phyloP scores from a whole-genome alignment of 2,888 invertebrate genomes.

The Coenonympha glycerion region DNA sequence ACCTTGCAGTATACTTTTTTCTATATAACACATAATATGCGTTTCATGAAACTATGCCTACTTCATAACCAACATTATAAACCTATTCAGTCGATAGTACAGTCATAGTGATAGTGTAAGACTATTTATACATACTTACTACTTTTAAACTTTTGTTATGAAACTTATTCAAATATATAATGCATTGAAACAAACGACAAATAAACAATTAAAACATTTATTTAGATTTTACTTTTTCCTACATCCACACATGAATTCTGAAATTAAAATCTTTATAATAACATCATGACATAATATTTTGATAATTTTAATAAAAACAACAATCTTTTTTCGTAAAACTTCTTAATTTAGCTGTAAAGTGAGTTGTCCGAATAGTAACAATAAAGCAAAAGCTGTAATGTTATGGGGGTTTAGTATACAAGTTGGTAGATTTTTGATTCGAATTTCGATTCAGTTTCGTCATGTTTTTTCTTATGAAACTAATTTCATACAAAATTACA shows the following conservation, averaged over 20 bases:
- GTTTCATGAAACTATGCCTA: constrained; percentile 40
- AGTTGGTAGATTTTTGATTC: no score
- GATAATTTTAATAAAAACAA: no score
- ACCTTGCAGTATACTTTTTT: constrained; percentile 43
- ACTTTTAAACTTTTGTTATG: constrained; percentile 71
- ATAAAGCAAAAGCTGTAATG: no score
- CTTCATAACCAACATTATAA: constrained; percentile 51
- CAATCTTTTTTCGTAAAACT: no score
- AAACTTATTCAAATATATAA: constrained; percentile 73
- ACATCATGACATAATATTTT: no score
- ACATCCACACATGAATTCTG: neutral
- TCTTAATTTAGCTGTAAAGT: no score
- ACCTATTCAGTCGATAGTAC: constrained; percentile 59
- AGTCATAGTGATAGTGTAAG: constrained; percentile 68
- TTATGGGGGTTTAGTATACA: no score
- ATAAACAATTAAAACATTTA: constrained; percentile 58
- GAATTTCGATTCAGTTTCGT: no score
- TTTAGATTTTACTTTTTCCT: constrained; percentile 37
- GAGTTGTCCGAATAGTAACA: no score
- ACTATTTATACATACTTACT: constrained; percentile 66
- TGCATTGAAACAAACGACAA: constrained; percentile 73
- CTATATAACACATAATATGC: constrained; percentile 35
- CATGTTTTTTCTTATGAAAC: no score
- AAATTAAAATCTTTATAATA: no score
- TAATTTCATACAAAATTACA: no score